Conservation (phyloP, 1,140 invertebrate genomes). For the Panagrolaimus sp. region DNA sequence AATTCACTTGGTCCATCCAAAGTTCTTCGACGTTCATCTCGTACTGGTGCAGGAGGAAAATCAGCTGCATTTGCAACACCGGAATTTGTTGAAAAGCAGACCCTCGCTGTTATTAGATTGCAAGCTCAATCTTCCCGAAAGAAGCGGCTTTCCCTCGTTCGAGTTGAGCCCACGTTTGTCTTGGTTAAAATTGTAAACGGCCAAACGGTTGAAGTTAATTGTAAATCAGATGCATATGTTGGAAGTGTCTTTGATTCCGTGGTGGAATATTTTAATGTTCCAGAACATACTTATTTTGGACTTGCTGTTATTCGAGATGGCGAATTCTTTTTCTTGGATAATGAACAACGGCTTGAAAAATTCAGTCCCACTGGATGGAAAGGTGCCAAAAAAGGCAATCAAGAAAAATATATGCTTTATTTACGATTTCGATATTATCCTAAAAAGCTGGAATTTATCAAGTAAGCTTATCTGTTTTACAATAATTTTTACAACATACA, state of each 20-base stretch:
- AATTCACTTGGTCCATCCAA: background rate
- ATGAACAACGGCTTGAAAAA: conserved; percentile 61
- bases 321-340: conserved; percentile 61
- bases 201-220: conserved; percentile 59
- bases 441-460: conserved; percentile 57
- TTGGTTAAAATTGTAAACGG: conserved; percentile 60
- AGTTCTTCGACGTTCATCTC: background rate
- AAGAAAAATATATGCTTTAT: conserved; percentile 58
- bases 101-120: conserved; percentile 45
- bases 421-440: conserved; percentile 61
- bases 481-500: background rate
- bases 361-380: conserved; percentile 62
- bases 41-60: background rate
- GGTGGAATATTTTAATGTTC: conserved; percentile 51
- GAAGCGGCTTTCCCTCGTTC: conserved; percentile 43
- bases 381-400: conserved; percentile 38
- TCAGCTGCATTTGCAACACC: conserved; percentile 45
- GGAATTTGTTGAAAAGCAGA: conserved; percentile 47
- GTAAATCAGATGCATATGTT: conserved; percentile 59
- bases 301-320: conserved; percentile 58
- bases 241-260: conserved; percentile 51
- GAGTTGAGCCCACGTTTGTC: conserved; percentile 51
- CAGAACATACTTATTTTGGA: conserved; percentile 61
- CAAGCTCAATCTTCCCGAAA: conserved; percentile 46
- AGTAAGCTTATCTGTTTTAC: conserved; percentile 54